Evolutionary conservation across 2,888 invertebrate genomes (phyloP).

Genomic region (Polymixis flavicincta): DNA sequence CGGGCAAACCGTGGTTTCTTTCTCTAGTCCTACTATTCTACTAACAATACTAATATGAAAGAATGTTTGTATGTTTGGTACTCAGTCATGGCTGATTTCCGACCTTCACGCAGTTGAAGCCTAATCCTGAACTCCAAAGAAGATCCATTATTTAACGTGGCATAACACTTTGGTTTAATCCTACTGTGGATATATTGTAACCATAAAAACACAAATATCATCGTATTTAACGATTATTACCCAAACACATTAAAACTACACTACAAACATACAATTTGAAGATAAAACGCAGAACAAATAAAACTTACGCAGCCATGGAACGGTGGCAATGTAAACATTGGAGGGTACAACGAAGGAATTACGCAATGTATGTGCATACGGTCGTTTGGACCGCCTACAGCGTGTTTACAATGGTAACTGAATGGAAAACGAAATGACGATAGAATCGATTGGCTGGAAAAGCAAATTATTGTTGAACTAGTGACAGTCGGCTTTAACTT

Average conservation of each 20-base stretch:
- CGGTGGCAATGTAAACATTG: constrained; percentile 48
- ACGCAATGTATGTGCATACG: constrained; percentile 47
- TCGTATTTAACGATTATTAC: background rate
- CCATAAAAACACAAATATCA: background rate
- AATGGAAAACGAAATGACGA: constrained; percentile 61
- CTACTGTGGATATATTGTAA: background rate
- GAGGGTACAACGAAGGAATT: constrained; percentile 45
- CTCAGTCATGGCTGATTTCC: too few species aligned
- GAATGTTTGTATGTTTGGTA: too few species aligned
- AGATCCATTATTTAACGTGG: background rate
- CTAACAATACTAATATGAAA: too few species aligned
- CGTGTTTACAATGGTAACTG: constrained; percentile 60
- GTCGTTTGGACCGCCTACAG: constrained; percentile 38
- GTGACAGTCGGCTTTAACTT: constrained; percentile 16
- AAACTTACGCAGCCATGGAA: constrained; percentile 20
- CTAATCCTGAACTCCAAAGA: background rate
- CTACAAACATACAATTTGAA: background rate
- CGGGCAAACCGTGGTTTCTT: too few species aligned
- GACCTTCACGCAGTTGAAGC: too few species aligned
- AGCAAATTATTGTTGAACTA: constrained; percentile 54
- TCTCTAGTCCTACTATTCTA: too few species aligned
- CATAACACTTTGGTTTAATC: background rate
- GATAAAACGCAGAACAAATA: constrained; percentile 32
- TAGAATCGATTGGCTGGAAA: constrained; percentile 51
- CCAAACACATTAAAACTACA: background rate